Base-by-base conservation (phyloP, 2,888 invertebrate genomes). In the Rhogogaster chlorosoma region DNA sequence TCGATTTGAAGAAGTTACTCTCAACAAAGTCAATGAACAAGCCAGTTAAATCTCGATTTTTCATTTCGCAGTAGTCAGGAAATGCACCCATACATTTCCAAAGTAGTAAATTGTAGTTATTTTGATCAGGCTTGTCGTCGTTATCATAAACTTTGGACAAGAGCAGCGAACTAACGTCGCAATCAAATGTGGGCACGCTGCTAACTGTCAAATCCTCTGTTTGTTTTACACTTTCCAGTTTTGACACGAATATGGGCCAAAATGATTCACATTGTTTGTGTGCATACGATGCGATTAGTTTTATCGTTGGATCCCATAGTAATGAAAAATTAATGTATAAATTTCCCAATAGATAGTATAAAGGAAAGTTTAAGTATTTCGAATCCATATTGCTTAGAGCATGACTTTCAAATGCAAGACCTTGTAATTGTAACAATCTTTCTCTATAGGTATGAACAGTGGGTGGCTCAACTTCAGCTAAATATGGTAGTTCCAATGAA, bases 291-390 rank as follows among this genome's bases (percentile, higher is more conserved):
- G 96, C 95, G 75, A 99, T 96, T 64, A 98, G 94, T 90, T 97
- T 96, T 22, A 95, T 94, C 0, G 97, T 94, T 0, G 98, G 98
- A 86, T 97, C 96, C 99, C 99, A 99, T 0, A 99, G 92, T 18
- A 98, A 94, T 88, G 97, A 97, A 90, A 99, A 99, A 92, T 99
- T 99, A 29, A 97, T 95, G 92, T 97, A 97, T 78, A 99, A 94
- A 86, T 96, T 95, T 1, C 99, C 98, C 49, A 99, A 94, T 89
- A 99, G 95, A 90, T 97, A 98, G 86, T 96, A 95, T 29, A 99
- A 91, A 0, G 97, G 96, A 89, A 97, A 95, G 88, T 95, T 94
- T 89, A 95, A 94, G 88, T 95, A 96, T 7, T 94, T 94, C 0
- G 95, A 94, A 77, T 95, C 93, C 89, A 93, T 85, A 83, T 95